Evolutionary conservation across 2,797 vertebrate genomes (phyloP).

Genomic region (Sphenopsis melanotis): DNA sequence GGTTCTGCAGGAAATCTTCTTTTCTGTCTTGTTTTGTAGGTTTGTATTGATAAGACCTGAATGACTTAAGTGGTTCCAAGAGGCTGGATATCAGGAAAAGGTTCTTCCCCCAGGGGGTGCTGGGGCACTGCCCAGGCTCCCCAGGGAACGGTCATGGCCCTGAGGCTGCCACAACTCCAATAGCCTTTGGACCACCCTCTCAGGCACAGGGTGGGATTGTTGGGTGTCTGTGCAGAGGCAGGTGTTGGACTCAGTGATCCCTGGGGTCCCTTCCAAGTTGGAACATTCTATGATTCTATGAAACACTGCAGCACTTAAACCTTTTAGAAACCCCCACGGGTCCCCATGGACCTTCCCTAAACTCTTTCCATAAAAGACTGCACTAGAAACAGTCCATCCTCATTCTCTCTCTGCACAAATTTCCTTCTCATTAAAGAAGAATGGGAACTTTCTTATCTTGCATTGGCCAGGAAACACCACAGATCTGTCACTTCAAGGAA

Average conservation of each 20-base stretch:
- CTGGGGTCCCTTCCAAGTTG: neutral
- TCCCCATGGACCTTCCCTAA: neutral
- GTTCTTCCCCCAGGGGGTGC: neutral
- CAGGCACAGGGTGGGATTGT: neutral
- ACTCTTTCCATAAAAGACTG: neutral
- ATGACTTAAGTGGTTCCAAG: neutral
- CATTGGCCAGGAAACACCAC: neutral
- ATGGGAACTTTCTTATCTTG: neutral
- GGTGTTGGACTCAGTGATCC: neutral
- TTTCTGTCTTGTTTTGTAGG: neutral
- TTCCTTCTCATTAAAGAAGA: neutral
- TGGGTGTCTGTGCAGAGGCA: neutral
- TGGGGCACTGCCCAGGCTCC: neutral
- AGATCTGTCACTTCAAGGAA: neutral
- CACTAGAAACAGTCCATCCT: neutral
- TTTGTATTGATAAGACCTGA: neutral
- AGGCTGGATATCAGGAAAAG: neutral
- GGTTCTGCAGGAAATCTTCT: neutral
- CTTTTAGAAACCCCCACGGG: neutral
- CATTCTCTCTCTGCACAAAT: neutral
- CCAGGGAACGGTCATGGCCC: rapidly evolving
- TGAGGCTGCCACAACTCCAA: neutral
- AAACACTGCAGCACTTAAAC: neutral
- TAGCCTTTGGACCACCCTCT: rapidly evolving
- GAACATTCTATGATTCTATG: neutral